Percentiles rank a stretch among this genome's conserved stretches.
These are phyloP conservation scores for Drosophila erecta DNA, from an alignment of 1,140 invertebrate species.

Conservation along the genomic window DNA sequence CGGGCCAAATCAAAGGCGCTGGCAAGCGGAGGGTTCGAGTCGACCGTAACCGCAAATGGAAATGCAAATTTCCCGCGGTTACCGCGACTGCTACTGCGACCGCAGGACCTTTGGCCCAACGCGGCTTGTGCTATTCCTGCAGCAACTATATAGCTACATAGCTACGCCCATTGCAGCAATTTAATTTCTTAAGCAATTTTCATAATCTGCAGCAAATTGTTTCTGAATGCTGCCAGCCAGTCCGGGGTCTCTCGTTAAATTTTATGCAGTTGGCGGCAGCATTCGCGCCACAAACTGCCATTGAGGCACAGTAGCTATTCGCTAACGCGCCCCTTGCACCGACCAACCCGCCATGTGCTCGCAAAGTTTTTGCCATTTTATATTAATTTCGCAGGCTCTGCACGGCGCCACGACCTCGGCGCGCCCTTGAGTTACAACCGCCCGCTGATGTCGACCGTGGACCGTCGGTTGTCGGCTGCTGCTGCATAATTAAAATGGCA, in stretches of 20 bases:
- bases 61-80: conserved; percentile 76
- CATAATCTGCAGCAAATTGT: conserved; percentile 84
- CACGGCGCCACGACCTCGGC: conserved; percentile 43
- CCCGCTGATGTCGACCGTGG: conserved; percentile 24
- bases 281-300: conserved; percentile 59
- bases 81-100: conserved; percentile 60
- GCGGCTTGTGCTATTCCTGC: not conserved
- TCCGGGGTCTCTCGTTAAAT: conserved; percentile 63
- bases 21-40: conserved; percentile 3
- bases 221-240: conserved; percentile 75
- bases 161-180: conserved; percentile 67
- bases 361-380: conserved; percentile 74
- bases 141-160: not conserved
- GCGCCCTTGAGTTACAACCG: conserved; percentile 52
- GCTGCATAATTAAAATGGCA: conserved; percentile 77
- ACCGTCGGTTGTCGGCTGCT: conserved; percentile 12
- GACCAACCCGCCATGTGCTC: not conserved
- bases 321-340: not conserved
- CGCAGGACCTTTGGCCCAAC: conserved; percentile 52
- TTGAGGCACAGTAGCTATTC: conserved; percentile 8
- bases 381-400: conserved; percentile 68
- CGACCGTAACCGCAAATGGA: conserved; percentile 71
- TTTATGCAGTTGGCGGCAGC: conserved; percentile 75
- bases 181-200: conserved; percentile 84
- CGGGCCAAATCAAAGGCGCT: conserved; percentile 67